These are phyloP conservation scores for Struthidea cinerea DNA, from an alignment of 2,113 vertebrate genomes.

Conservation along the genomic window DNA sequence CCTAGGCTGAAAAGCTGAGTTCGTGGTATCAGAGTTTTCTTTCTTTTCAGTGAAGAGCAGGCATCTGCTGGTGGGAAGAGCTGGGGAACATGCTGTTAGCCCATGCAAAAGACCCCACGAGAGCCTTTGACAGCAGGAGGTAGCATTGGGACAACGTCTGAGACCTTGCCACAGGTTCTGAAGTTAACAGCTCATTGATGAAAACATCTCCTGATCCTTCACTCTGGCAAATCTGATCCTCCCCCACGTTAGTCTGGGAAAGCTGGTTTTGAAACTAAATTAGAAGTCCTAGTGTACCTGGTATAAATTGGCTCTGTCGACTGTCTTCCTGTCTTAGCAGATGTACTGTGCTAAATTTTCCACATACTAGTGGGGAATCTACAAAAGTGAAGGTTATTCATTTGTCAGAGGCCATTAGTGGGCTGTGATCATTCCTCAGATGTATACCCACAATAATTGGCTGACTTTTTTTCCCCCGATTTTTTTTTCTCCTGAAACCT, in stretches of 20 bases:
- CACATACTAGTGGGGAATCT: background rate
- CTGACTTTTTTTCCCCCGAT: background rate
- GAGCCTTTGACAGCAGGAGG: background rate
- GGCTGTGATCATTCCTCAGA: background rate
- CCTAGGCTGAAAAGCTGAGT: background rate
- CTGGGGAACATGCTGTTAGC: background rate
- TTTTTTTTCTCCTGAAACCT: background rate
- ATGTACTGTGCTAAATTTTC: background rate
- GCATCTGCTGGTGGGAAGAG: background rate
- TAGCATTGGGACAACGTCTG: background rate
- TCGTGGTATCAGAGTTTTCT: accelerated
- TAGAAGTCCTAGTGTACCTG: background rate
- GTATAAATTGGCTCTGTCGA: background rate
- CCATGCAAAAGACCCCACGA: background rate
- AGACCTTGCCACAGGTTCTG: background rate
- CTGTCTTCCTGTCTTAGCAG: background rate
- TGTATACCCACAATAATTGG: background rate
- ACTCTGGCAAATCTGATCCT: background rate
- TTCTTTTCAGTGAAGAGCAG: background rate
- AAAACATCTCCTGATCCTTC: background rate
- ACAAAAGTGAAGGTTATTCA: background rate
- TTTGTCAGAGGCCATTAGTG: accelerated
- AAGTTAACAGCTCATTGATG: background rate
- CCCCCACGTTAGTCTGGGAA: background rate
- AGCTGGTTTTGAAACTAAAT: background rate